Base-by-base conservation (phyloP, 2,113 vertebrate species). In the Cyrtonyx montezumae region DNA sequence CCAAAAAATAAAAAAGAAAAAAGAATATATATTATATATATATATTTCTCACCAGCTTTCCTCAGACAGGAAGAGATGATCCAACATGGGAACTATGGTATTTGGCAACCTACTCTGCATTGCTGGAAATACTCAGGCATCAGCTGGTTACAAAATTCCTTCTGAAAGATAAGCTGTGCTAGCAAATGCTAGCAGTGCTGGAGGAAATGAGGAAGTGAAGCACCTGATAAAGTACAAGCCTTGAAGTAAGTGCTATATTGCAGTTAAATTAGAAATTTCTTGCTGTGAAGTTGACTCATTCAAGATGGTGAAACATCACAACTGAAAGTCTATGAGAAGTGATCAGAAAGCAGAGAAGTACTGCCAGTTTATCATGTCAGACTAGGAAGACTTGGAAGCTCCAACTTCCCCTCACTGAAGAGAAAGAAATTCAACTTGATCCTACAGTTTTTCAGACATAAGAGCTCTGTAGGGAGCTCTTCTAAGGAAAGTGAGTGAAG, bases 21-120 rank as follows among this genome's bases (percentile, higher is more conserved):
- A 13, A 51, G 13, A 51, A 51, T 19, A 56, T 19, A 19, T 40
- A 40, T 40, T 40, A 40, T 49, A 53, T 28, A 53, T 30, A 30
- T 53, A 62, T 83, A 18, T 58, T 94, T 94, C 96, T 92, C 93
- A 90, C 45, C 79, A 90, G 73, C 91, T 94, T 91, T 91, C 85
- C 76, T 93, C 79, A 94, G 87, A 85, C 71, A 85, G 85, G 91
- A 91, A 94, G 82, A 62, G 87, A 79, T 18, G 45, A 90, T 95
- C 91, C 82, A 77, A 8, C 84, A 77, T 74, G 90, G 68, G 53
- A 91, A 91, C 88, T 51, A 91, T 71, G 73, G 65, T 66, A 78
- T 96, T 83, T 96, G 65, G 53, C 96, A 95, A 45, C 94, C 94
- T 93, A 93, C 93, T 94, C 90, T 67, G 42, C 87, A 49, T 77